Conservation (phyloP, 2,113 vertebrate genomes). For the Tringa solitaria region DNA sequence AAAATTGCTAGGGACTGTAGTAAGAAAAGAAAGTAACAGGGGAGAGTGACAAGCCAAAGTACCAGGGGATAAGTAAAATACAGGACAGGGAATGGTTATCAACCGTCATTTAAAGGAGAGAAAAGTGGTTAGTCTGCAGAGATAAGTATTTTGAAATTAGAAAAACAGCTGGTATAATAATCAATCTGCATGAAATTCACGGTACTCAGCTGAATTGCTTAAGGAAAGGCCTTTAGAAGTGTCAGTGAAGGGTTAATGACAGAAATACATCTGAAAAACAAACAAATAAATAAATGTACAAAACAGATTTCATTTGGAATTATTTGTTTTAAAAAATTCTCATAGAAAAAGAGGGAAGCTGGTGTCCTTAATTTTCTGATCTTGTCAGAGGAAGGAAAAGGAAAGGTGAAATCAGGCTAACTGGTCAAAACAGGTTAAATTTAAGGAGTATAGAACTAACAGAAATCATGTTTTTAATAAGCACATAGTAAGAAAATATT, state of each 20-base stretch:
- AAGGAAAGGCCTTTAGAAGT: background rate
- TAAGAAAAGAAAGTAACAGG: background rate
- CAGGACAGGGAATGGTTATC: background rate
- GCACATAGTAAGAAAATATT: background rate
- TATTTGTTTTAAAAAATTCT: background rate
- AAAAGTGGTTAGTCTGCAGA: background rate
- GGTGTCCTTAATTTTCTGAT: background rate
- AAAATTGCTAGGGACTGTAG: background rate
- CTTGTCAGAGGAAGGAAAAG: background rate
- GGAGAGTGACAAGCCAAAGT: background rate
- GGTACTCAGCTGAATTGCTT: background rate
- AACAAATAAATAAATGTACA: background rate
- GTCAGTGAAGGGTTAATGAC: background rate
- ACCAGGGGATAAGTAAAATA: background rate
- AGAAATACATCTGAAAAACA: background rate
- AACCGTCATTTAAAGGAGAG: background rate
- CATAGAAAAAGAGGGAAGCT: background rate
- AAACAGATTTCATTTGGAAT: background rate
- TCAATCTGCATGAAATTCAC: background rate
- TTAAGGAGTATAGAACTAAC: background rate
- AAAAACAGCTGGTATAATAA: background rate
- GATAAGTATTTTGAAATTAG: background rate
- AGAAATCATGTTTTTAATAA: background rate
- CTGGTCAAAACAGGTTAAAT: background rate
- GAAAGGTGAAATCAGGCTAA: background rate